Conservation (phyloP, 2,888 invertebrate genomes). For the Caenorhabditis afra region DNA sequence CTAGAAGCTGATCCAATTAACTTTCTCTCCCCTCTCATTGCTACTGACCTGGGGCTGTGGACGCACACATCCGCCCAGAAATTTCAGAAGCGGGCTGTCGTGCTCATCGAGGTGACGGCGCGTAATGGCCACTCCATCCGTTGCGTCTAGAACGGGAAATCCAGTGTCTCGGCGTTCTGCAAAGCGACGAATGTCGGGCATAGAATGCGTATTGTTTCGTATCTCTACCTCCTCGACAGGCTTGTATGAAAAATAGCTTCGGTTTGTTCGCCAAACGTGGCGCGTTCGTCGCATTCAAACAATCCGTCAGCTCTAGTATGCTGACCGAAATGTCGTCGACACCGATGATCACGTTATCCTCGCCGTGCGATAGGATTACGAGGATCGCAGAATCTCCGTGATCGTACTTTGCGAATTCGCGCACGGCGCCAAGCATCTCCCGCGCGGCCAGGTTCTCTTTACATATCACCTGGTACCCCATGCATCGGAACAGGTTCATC, state of each 20-base stretch:
- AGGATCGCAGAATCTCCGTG: constrained; percentile 71
- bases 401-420: constrained; percentile 64
- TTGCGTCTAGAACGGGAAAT: constrained; percentile 36
- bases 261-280: constrained; percentile 78
- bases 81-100: constrained; percentile 52
- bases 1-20: constrained; percentile 13
- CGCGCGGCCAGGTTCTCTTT: constrained; percentile 72
- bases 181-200: too few relatives aligned
- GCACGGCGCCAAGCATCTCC: constrained; percentile 68
- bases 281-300: constrained; percentile 72
- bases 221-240: constrained; percentile 79
- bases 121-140: constrained; percentile 36
- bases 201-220: too few relatives aligned
- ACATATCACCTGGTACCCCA: constrained; percentile 74
- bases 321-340: constrained; percentile 68
- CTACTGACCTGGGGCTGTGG: constrained; percentile 35
- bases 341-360: constrained; percentile 73
- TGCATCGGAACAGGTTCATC: constrained; percentile 66
- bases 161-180: constrained; percentile 57
- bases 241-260: constrained; percentile 80
- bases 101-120: constrained; percentile 34
- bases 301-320: constrained; percentile 63
- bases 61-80: constrained; percentile 48
- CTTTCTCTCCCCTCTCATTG: neutral
- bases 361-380: constrained; percentile 79